Conservation (phyloP, 2,888 invertebrate species). For the Microplitis manilae region DNA sequence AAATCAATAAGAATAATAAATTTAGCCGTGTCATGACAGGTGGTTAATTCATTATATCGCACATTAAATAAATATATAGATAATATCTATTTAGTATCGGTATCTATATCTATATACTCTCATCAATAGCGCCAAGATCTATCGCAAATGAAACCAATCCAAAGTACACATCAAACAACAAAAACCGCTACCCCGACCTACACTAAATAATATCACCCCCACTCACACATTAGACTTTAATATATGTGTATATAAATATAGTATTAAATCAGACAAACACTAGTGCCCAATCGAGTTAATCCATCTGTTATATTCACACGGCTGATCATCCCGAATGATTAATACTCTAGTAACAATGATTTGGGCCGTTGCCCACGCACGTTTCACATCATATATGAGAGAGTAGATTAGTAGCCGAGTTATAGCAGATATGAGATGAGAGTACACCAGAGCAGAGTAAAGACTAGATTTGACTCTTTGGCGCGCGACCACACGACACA, state of each 20-base stretch:
- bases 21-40: neutral
- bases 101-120: neutral
- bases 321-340: constrained; percentile 41
- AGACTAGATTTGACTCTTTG: constrained; percentile 11
- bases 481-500: constrained; percentile 10
- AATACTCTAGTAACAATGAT: constrained; percentile 46
- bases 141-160: neutral
- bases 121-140: neutral
- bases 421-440: neutral
- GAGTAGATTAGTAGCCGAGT: neutral
- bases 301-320: constrained; percentile 26
- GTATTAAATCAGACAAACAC: neutral
- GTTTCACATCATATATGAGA: constrained; percentile 20
- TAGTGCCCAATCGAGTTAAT: constrained; percentile 32
- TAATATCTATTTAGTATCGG: neutral
- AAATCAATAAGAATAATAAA: neutral
- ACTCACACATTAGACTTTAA: neutral
- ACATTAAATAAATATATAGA: neutral
- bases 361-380: constrained; percentile 44
- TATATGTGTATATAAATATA: neutral
- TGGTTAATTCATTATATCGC: neutral
- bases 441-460: neutral
- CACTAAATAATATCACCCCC: neutral
- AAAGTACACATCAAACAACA: neutral
- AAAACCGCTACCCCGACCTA: neutral